Base-by-base conservation (phyloP, 2,113 vertebrate species). In the Misgurnus anguillicaudatus region DNA sequence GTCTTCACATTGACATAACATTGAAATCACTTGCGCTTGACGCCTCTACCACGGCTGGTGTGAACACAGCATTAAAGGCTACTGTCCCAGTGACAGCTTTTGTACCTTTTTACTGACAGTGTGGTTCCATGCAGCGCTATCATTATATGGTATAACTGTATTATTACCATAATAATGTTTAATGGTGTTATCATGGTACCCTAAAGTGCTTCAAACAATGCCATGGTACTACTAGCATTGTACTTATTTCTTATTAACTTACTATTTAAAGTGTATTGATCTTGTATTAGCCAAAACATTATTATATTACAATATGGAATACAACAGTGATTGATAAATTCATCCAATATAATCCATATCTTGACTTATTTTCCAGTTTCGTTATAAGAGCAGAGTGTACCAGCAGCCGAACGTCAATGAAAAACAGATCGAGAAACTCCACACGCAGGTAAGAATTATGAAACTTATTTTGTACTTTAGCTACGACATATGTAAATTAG, bases 381-480 rank as follows among this genome's bases (percentile, higher is more conserved):
- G 86, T 45, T 87, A 87, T 73, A 87, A 86, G 69, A 87, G 83
- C 68, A 77, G 86, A 65, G 86, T 87, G 14, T 87, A 87, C 78
- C 74, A 87, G 76, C 85, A 87, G 39, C 75, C 85, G 51, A 79
- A 84, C 57, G 78, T 87, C 67, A 82, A 87, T n/a, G 86, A 86
- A 74, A 86, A 86, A 60, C 85, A 82, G 79, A 85, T 87, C 3
- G 82, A 86, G 61, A 87, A 84, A 48, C 82, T 87, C 19, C 83
- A 87, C 66, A 87, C 83, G 14, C 85, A 86, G 86, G 86, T 87
- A 48, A 79, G 86, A 55, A 14, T 38, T 24, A 9, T 8, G 38
- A 21, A 9, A 47, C n/a, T 31, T 53, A 48, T 9, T 14, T 41
- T 19, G 9, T 21, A 53, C 51, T 36, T 68, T 53, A 47, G 45